Evolutionary conservation across 2,888 invertebrate species (phyloP).

Genomic region (Temnothorax unifasciatus): DNA sequence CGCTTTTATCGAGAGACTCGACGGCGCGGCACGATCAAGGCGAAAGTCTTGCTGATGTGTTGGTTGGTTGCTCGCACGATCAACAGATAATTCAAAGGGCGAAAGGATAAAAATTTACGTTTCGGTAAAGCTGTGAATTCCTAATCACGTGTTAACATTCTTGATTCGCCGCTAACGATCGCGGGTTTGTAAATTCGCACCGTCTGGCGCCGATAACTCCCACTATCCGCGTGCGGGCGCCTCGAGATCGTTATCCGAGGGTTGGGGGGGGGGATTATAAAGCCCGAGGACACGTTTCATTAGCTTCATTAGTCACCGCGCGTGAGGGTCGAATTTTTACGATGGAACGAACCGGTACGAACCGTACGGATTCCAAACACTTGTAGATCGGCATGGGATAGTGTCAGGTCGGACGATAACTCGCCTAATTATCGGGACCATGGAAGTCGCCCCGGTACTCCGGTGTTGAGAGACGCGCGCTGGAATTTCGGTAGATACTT

Average conservation of each 20-base stretch:
- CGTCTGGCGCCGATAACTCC: slow-evolving; percentile 13
- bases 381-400: slow-evolving; percentile 77
- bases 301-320: slow-evolving; percentile 72
- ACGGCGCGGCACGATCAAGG: slow-evolving; percentile 3
- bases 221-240: slow-evolving; percentile 52
- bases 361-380: slow-evolving; percentile 75
- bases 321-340: slow-evolving; percentile 71
- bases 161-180: slow-evolving; percentile 24
- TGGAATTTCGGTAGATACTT: slow-evolving; percentile 56
- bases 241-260: slow-evolving; percentile 68
- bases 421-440: slow-evolving; percentile 70
- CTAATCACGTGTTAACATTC: slow-evolving; percentile 34
- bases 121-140: background rate
- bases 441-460: slow-evolving; percentile 35
- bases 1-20: slow-evolving; percentile 25
- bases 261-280: slow-evolving; percentile 63
- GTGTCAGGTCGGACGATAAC: slow-evolving; percentile 67
- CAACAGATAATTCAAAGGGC: background rate
- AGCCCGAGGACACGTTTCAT: slow-evolving; percentile 67
- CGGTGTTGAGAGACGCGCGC: slow-evolving; percentile 25
- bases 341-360: slow-evolving; percentile 62
- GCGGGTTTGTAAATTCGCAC: slow-evolving; percentile 40
- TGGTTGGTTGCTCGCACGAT: background rate
- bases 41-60: background rate
- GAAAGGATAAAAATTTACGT: background rate